Percentiles rank a stretch among this genome's conserved stretches.
Evolutionary conservation across 2,888 invertebrate species (phyloP).

Genomic region (Morpho achilles): DNA sequence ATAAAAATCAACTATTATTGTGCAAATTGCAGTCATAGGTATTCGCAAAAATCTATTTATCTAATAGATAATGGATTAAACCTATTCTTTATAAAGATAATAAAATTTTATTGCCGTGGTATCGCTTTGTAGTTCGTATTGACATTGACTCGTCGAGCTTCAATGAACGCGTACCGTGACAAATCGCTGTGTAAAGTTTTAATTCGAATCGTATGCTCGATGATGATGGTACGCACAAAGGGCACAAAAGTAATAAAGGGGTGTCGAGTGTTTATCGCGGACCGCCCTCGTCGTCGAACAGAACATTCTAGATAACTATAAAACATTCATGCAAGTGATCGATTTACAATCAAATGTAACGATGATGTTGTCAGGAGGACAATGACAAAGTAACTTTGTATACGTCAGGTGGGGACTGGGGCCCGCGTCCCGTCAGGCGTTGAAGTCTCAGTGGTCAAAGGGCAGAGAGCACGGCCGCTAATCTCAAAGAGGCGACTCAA

Average conservation of each 20-base stretch:
- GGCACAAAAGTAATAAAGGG: slow-evolving; percentile 71
- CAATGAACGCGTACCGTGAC: slow-evolving; percentile 45
- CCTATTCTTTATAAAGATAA: background rate
- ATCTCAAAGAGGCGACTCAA: slow-evolving; percentile 70
- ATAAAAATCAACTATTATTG: too few relatives aligned
- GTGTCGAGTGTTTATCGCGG: slow-evolving; percentile 61
- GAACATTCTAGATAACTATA: slow-evolving; percentile 23
- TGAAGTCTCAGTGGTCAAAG: slow-evolving; percentile 34
- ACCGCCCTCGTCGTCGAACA: slow-evolving; percentile 33
- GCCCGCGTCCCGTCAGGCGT: slow-evolving; percentile 6
- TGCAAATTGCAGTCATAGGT: background rate
- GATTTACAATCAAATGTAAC: slow-evolving; percentile 12
- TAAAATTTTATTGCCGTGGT: slow-evolving; percentile 9
- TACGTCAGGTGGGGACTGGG: background rate
- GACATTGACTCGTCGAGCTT: slow-evolving; percentile 45
- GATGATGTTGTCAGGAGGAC: background rate
- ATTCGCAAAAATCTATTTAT: background rate
- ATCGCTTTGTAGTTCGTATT: slow-evolving; percentile 22
- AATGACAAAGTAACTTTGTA: background rate
- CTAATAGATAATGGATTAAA: background rate
- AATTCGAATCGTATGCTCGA: slow-evolving; percentile 64
- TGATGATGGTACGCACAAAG: slow-evolving; percentile 63
- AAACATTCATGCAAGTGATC: slow-evolving; percentile 25
- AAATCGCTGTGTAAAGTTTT: slow-evolving; percentile 62
- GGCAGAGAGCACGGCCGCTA: slow-evolving; percentile 47